These are phyloP conservation scores for Drosophila virilis DNA, from an alignment of 1,140 invertebrate genomes.

Conservation along the genomic window DNA sequence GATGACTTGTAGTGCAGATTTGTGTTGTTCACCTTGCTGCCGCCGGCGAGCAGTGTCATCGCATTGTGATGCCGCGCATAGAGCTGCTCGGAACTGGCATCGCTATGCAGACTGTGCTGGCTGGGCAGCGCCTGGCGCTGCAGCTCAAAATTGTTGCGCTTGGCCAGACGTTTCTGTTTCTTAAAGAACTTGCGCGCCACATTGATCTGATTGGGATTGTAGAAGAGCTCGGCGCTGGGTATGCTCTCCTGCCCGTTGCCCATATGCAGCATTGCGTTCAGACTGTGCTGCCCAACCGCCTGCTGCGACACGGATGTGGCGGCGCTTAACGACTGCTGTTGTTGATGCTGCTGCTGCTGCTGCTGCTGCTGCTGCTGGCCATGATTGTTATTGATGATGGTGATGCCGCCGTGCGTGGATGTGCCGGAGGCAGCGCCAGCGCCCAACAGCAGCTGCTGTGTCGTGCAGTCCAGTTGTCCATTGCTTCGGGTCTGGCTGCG, in stretches of 20 bases:
- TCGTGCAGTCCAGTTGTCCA: conserved; percentile 60
- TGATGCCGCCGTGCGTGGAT: conserved; percentile 1
- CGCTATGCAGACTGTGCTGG: conserved; percentile 84
- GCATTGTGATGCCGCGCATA: conserved; percentile 85
- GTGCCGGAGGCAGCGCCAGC: not conserved
- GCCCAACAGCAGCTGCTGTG: conserved; percentile 44
- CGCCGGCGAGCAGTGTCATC: conserved; percentile 87
- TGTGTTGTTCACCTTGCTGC: conserved; percentile 90
- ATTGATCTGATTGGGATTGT: conserved; percentile 96
- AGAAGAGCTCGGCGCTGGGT: conserved; percentile 91
- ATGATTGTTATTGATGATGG: conserved; percentile 65
- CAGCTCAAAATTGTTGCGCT: conserved; percentile 90
- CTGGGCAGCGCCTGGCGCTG: conserved; percentile 85
- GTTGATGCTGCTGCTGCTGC: conserved; percentile 36
- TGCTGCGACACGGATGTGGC: conserved; percentile 62
- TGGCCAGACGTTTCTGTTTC: conserved; percentile 91
- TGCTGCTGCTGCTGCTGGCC: conserved; percentile 43
- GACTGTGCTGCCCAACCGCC: conserved; percentile 87
- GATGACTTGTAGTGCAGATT: conserved; percentile 86
- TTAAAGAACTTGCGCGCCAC: conserved; percentile 96
- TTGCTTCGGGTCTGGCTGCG: conserved; percentile 70
- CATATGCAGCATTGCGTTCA: conserved; percentile 80
- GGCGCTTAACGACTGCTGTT: not conserved
- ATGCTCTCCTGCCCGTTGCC: conserved; percentile 63
- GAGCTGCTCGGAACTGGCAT: conserved; percentile 85